A percentile compares a stretch with the other conserved stretches of the same genome.
phyloP scores from a whole-genome alignment of 1,140 invertebrate species.

The Heliconius hewitsoni region DNA sequence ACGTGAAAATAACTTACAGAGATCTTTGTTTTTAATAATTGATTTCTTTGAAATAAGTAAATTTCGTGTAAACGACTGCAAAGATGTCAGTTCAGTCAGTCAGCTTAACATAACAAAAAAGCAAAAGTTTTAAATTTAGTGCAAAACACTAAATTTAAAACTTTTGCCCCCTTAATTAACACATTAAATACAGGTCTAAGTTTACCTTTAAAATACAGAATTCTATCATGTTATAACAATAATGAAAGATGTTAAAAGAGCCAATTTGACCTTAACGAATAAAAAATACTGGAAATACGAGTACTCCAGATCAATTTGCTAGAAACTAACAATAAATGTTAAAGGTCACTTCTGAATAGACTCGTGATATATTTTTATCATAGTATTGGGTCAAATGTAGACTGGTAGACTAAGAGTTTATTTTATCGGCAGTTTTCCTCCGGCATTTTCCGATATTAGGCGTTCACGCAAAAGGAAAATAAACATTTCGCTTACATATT shows the following conservation, averaged over 20 bases:
- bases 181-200: no score
- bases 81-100: no score
- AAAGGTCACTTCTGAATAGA: constrained; percentile 34
- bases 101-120: no score
- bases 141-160: no score
- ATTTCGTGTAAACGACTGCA: no score
- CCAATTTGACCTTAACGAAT: neutral
- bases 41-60: no score
- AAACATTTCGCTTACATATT: constrained; percentile 26
- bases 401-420: constrained; percentile 32
- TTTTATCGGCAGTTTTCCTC: constrained; percentile 37
- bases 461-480: constrained; percentile 27
- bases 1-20: no score
- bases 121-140: no score
- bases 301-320: constrained; percentile 14
- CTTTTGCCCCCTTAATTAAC: no score
- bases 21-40: no score
- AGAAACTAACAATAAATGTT: constrained; percentile 22
- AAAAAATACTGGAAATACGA: constrained; percentile 16
- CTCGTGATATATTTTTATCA: constrained; percentile 32
- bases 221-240: neutral
- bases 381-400: constrained; percentile 28
- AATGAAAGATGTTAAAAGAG: neutral
- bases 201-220: neutral
- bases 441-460: constrained; percentile 36